phyloP scores from a whole-genome alignment of 2,888 invertebrate genomes.

The Tipula lateralis region DNA sequence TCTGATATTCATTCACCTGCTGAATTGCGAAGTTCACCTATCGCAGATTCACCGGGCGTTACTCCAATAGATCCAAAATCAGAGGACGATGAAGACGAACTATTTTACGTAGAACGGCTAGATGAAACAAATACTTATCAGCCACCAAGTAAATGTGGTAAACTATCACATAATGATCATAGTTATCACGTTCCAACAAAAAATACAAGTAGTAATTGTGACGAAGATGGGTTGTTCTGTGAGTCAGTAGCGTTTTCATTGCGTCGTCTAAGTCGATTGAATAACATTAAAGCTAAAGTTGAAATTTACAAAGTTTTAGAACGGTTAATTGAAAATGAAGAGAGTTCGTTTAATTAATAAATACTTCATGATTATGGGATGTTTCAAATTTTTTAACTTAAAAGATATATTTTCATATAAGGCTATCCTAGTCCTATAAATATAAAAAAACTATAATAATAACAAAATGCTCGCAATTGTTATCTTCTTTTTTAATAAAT shows the following conservation, averaged over 20 bases:
- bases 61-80: neutral
- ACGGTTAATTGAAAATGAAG: constrained; percentile 41
- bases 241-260: constrained; percentile 44
- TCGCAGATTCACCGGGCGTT: neutral
- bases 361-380: neutral
- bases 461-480: too few species aligned
- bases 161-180: neutral
- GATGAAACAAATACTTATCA: neutral
- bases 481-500: too few species aligned
- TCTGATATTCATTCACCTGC: neutral
- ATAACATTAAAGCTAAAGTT: constrained; percentile 47
- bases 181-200: neutral
- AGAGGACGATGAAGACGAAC: neutral
- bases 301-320: constrained; percentile 47
- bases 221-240: constrained; percentile 46
- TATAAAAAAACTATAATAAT: too few species aligned
- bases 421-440: too few species aligned
- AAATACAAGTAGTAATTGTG: constrained; percentile 35
- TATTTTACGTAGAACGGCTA: neutral
- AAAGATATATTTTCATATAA: too few species aligned
- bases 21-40: neutral
- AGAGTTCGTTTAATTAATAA: neutral
- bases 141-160: constrained; percentile 28
- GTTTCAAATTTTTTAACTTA: too few species aligned
- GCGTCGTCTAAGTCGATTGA: constrained; percentile 43